phyloP scores from a whole-genome alignment of 2,888 invertebrate species.

The Eristalinus aeneus region DNA sequence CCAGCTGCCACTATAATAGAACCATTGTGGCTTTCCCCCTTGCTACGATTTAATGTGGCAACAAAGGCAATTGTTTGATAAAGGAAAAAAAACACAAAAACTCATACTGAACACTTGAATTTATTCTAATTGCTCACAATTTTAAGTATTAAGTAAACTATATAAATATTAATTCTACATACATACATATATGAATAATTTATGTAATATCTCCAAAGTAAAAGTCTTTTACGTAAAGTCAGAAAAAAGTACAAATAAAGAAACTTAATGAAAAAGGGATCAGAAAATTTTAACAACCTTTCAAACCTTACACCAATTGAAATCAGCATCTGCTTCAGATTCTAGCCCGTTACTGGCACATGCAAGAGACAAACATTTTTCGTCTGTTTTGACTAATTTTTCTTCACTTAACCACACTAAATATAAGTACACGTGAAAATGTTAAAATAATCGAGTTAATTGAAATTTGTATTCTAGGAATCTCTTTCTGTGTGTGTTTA shows the following conservation, averaged over 20 bases:
- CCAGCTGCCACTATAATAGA: no score
- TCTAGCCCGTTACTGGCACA: not conserved
- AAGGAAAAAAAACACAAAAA: not conserved
- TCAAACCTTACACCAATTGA: constrained; percentile 7
- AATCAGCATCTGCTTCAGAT: not conserved
- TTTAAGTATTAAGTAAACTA: constrained; percentile 29
- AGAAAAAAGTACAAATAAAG: not conserved
- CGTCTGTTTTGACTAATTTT: not conserved
- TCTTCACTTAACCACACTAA: not conserved
- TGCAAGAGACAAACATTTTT: not conserved
- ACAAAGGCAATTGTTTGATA: not conserved
- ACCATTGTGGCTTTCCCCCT: no score
- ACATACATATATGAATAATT: constrained; percentile 5
- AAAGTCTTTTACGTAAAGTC: not conserved
- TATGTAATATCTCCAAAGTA: constrained; percentile 32
- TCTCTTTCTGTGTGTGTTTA: not conserved
- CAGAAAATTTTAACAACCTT: constrained; percentile 10
- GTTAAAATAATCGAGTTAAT: not conserved
- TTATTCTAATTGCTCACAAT: constrained; percentile 12
- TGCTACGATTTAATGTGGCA: no score
- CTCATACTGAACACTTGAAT: constrained; percentile 2
- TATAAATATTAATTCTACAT: constrained; percentile 31
- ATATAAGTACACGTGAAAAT: not conserved
- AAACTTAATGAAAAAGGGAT: not conserved
- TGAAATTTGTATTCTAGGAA: not conserved